phyloP scores from a whole-genome alignment of 2,797 vertebrate species.

The Euthynnus affinis region DNA sequence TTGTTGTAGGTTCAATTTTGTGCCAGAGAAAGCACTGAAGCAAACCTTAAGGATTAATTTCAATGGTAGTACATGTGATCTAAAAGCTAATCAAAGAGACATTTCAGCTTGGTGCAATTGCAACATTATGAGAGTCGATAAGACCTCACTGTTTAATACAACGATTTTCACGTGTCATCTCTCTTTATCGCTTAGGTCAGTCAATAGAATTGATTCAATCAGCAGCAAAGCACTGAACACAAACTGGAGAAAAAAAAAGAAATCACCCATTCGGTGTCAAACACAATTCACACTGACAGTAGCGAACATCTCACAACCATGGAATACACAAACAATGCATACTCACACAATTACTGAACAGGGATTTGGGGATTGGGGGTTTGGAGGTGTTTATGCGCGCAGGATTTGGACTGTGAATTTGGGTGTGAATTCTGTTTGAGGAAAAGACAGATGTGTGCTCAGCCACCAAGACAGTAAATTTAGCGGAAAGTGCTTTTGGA shows the following conservation, averaged over 20 bases:
- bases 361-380: slow-evolving; percentile 60
- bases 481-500: slow-evolving; percentile 75
- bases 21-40: slow-evolving; percentile 56
- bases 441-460: slow-evolving; percentile 86
- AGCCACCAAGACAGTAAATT: slow-evolving; percentile 82
- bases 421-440: slow-evolving; percentile 79
- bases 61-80: slow-evolving; percentile 61
- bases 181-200: slow-evolving; percentile 77
- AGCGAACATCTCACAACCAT: slow-evolving; percentile 55
- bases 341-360: slow-evolving; percentile 65
- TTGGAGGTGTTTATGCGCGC: slow-evolving; percentile 65
- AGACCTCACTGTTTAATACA: slow-evolving; percentile 72
- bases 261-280: slow-evolving; percentile 60
- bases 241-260: slow-evolving; percentile 50
- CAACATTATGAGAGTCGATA: slow-evolving; percentile 73
- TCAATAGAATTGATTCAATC: slow-evolving; percentile 81
- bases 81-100: slow-evolving; percentile 71
- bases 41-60: slow-evolving; percentile 58
- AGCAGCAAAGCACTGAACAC: slow-evolving; percentile 58
- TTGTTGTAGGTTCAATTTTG: slow-evolving; percentile 62
- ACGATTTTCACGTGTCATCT: slow-evolving; percentile 75
- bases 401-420: slow-evolving; percentile 70
- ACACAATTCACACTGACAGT: slow-evolving; percentile 54
- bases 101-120: slow-evolving; percentile 60
- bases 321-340: slow-evolving; percentile 48